Base-by-base conservation (phyloP, 1,140 invertebrate genomes). In the Drosophila jambulina region DNA sequence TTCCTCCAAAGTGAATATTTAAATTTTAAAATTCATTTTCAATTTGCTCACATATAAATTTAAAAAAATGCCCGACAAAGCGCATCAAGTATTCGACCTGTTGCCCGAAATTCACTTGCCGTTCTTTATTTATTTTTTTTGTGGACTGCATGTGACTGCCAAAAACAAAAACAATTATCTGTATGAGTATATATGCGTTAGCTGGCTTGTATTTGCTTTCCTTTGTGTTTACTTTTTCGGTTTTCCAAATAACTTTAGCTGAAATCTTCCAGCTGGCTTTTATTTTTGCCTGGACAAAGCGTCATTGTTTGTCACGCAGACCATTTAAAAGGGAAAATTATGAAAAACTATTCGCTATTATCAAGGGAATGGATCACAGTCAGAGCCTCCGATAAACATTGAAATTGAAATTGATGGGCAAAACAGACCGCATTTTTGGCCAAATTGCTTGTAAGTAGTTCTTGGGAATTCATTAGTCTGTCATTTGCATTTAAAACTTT, bases 371-470 rank as follows among this genome's bases (percentile, higher is more conserved):
- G 46, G 53, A 38, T 57, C 27, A 23, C 21, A 53, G 29, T 15
- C 42, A 34, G 34, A 36, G 40, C 21, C 38, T 69, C 32, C 17
- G 63, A 67, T 29, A 29, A 19, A 17, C 40, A 70, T 67, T 84
- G n/a, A n/a, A 80, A 87, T 88, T 78, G 74, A 78, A 72, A 88
- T 88, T 75, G 61, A 88, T 88, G 49, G 57, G 13, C 19, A 43
- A 46, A 40, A 42, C n/a, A 23, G 45, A 46, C 21, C 29, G n/a
- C 32, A 53, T 58, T 53, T 76, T 58, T 58, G 13, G 36, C 13
- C 60, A 86, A 87, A 82, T 77, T 56, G 46, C 84, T 80, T 51
- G 68, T 61, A 81, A 90, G 74, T 90, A 88, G 84, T 87, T 87
- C 53, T 65, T 38, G 17, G 51, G 61, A 87, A 87, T 86, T 87